These are phyloP conservation scores for Centropus unirufus DNA, from an alignment of 2,113 vertebrate species.

Conservation along the genomic window DNA sequence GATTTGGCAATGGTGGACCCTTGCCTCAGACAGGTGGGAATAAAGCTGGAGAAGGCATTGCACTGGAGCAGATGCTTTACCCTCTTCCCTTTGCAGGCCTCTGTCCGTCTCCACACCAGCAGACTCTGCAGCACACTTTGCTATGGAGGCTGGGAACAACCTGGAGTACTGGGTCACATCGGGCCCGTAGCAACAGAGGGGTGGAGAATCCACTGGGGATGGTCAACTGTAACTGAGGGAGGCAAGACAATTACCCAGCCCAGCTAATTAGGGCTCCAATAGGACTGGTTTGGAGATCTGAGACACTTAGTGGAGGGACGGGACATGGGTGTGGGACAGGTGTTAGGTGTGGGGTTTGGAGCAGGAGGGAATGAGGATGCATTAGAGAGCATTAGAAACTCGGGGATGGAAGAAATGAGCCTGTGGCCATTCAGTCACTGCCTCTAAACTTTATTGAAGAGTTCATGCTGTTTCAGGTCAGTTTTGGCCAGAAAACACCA, in stretches of 20 bases:
- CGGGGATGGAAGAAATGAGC: not conserved
- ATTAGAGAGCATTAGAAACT: not conserved
- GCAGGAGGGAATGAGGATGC: not conserved
- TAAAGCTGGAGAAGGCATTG: not conserved
- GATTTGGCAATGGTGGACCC: rapidly evolving
- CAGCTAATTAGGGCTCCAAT: not conserved
- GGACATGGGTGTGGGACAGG: not conserved
- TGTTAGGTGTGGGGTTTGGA: not conserved
- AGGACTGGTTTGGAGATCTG: not conserved
- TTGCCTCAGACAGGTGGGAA: not conserved
- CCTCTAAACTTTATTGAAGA: not conserved
- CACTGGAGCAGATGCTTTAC: not conserved
- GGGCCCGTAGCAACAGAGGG: not conserved
- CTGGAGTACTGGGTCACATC: not conserved
- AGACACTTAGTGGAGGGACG: not conserved
- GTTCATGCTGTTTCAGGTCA: not conserved
- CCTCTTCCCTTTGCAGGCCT: not conserved
- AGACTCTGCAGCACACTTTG: not conserved
- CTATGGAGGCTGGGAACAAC: not conserved
- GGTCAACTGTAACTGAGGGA: not conserved
- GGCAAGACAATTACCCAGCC: not conserved
- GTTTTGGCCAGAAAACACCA: not conserved
- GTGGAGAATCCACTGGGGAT: not conserved
- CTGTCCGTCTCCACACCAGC: not conserved
- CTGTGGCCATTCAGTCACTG: not conserved